These are phyloP conservation scores for Achroia grisella DNA, from an alignment of 1,140 invertebrate species.

Conservation along the genomic window DNA sequence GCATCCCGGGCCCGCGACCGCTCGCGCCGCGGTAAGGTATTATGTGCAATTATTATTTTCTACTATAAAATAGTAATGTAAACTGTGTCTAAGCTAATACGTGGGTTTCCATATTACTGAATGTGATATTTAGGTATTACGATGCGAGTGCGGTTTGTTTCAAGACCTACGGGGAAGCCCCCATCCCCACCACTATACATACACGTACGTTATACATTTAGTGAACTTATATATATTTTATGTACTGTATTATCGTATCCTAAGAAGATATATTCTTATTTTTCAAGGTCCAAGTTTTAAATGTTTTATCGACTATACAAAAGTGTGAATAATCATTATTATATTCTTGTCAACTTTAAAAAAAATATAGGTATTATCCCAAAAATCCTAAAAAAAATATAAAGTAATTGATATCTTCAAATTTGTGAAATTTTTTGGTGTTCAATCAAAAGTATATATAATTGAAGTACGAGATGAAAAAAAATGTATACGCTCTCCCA, in stretches of 20 bases:
- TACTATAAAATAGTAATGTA: conserved; percentile 64
- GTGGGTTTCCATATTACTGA: conserved; percentile 71
- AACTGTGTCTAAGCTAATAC: conserved; percentile 66
- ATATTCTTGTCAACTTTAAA: conserved; percentile 72
- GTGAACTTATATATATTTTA: conserved; percentile 73
- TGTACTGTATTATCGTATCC: conserved; percentile 70
- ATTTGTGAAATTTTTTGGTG: conserved; percentile 71
- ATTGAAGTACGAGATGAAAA: conserved; percentile 52
- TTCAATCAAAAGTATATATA: conserved; percentile 64
- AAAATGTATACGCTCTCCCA: conserved; percentile 71
- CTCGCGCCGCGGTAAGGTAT: conserved; percentile 44
- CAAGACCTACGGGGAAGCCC: conserved; percentile 26
- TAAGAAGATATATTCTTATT: conserved; percentile 73
- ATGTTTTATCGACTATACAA: conserved; percentile 74
- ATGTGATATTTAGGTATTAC: conserved; percentile 73
- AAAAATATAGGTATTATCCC: conserved; percentile 59
- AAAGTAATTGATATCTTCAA: conserved; percentile 54
- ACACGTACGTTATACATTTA: conserved; percentile 61
- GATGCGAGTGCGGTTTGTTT: conserved; percentile 48
- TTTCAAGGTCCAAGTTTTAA: conserved; percentile 73
- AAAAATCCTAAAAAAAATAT: conserved; percentile 62
- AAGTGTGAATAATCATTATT: conserved; percentile 72
- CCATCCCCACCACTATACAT: conserved; percentile 33
- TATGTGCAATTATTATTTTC: conserved; percentile 73
- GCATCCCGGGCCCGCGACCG: conserved; percentile 30